Base-by-base conservation (phyloP, 2,797 vertebrate species). In the Harpagifer antarcticus region DNA sequence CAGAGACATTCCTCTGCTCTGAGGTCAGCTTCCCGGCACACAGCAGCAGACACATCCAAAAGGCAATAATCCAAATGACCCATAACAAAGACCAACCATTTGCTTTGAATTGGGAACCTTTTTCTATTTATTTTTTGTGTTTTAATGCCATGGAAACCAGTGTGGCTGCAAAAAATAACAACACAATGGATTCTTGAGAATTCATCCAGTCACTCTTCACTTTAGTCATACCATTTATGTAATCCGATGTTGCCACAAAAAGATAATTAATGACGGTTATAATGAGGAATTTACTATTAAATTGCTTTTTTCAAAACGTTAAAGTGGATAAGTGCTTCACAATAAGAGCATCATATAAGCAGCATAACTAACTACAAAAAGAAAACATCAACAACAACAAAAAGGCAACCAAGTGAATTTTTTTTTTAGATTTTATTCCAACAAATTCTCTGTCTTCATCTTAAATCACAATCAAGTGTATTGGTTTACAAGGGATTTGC, bases 1-100 rank as follows among this genome's bases (percentile, higher is more conserved):
- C 11, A 27, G 3, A 49, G 9, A 37, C n/a, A 84, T 91, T 86
- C 90, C 78, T 72, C 0, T 20, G 1, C 3, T 0, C 4, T 86
- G 89, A 91, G 9, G 85, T 90, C 88, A 90, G 31, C 11, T 44
- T 81, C 69, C 81, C 17, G 75, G 70, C 68, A 52, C 57, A 33
- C 15, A 63, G 12, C 23, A 67, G 49, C 40, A 31, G 3, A 7
- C 23, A 1, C 16, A 20, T 31, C 14, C 10, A 23, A 23, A 9
- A 11, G 3, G 62, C 0, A 3, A 8, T 3, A 0, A 1, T 5
- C 27, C 4, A 9, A 47, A 56, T 42, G 47, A 9, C 11, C 31
- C 19, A 47, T 1, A 19, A 44, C 44, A 56, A 16, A 9, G 3
- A 5, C 19, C 0, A 40, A 6, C 5, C 2, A 1, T 10, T 42